A percentile compares a stretch with the other conserved stretches of the same genome.
These are phyloP conservation scores for Melanocharis versteri DNA, from an alignment of 2,113 vertebrate genomes.

Conservation along the genomic window DNA sequence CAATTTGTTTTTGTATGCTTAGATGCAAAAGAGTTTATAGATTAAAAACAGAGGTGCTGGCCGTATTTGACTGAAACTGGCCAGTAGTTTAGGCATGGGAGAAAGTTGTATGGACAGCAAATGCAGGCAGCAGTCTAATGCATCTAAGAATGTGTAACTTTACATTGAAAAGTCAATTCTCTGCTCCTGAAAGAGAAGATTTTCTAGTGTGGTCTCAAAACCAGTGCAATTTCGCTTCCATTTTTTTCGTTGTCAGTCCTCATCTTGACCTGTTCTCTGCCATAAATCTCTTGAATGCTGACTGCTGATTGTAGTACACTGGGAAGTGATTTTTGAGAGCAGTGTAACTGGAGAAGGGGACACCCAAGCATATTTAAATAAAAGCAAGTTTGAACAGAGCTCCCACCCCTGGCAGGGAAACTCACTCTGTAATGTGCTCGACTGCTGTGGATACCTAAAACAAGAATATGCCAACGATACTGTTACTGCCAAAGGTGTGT, in stretches of 20 bases:
- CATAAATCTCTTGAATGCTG: not conserved
- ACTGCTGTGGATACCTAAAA: not conserved
- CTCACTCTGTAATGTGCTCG: accelerated
- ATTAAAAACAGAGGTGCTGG: not conserved
- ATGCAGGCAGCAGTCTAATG: not conserved
- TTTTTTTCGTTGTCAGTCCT: not conserved
- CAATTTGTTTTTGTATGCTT: not conserved
- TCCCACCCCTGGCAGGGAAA: not conserved
- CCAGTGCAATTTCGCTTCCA: not conserved
- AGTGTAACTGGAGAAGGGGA: not conserved
- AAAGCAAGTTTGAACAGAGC: not conserved
- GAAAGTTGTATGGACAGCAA: not conserved
- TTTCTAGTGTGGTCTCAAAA: not conserved
- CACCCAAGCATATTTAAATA: not conserved
- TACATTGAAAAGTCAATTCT: not conserved
- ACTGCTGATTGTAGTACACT: not conserved
- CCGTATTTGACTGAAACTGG: not conserved
- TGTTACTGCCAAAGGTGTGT: not conserved
- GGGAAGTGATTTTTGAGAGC: not conserved
- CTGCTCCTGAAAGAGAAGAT: not conserved
- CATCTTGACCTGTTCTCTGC: not conserved
- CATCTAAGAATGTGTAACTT: not conserved
- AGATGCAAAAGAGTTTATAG: not conserved
- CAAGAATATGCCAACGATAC: not conserved
- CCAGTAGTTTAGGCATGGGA: not conserved